These are phyloP conservation scores for Hymenochirus boettgeri DNA, from an alignment of 2,113 vertebrate species.

Conservation along the genomic window DNA sequence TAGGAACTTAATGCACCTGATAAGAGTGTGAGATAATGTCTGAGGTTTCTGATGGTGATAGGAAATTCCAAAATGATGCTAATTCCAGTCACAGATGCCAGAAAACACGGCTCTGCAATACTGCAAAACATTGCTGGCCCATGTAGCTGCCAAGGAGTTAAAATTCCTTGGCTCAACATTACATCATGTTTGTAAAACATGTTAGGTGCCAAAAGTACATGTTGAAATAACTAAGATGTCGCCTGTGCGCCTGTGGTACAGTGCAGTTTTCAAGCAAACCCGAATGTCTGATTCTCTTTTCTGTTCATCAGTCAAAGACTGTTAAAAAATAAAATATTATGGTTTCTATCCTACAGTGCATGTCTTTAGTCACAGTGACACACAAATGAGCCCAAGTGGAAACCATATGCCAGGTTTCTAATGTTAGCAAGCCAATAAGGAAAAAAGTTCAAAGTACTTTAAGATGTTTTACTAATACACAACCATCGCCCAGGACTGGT, in stretches of 20 bases:
- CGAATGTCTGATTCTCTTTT: neutral
- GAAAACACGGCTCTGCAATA: neutral
- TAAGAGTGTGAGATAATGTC: conserved; percentile 20
- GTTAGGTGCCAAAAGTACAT: neutral
- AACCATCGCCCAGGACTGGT: neutral
- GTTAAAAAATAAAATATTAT: neutral
- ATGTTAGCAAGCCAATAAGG: neutral
- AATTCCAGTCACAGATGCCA: neutral
- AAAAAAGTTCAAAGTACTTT: neutral
- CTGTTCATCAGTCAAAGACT: neutral
- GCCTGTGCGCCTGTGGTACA: neutral
- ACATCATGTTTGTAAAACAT: conserved; percentile 9
- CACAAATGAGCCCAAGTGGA: neutral
- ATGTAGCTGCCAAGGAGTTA: neutral
- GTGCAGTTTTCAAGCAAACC: neutral
- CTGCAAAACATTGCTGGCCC: neutral
- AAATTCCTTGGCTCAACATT: neutral
- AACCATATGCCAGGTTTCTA: neutral
- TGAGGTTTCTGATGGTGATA: neutral
- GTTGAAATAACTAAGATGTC: neutral
- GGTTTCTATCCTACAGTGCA: neutral
- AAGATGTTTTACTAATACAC: neutral
- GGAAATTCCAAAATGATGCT: neutral
- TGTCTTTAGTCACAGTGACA: neutral
- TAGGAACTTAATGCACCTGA: conserved; percentile 1